Base-by-base conservation (phyloP, 2,888 invertebrate genomes). In the Euproctis similis region DNA sequence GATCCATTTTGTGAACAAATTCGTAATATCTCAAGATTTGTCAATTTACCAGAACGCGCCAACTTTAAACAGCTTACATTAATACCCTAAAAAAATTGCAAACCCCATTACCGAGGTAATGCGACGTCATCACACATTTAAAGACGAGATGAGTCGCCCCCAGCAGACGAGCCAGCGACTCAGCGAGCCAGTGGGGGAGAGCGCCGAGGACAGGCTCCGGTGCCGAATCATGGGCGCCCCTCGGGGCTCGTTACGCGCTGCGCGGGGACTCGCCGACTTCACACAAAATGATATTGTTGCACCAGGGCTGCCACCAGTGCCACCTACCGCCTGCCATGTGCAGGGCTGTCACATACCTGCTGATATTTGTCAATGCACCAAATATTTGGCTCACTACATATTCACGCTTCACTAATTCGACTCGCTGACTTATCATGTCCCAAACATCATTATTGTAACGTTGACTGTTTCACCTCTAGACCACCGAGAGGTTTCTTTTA, bases 281-380 rank as follows among this genome's bases (percentile, higher is more conserved):
- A 55, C 54, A 53, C 64, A 53, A 58, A 62, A 61, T 52, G 58
- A 61, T 61, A 61, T 63, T 59, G 62, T 61, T 53, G 51, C 8
- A 8, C 21, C n/a, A 11, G 28, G 28, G 13, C 9, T 10, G 21
- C 6, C 4, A 14, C n/a, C n/a, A 8, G 18, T n/a, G 19, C 6
- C 17, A 8, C 17, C 2, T 4, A 8, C 17, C 17, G 6, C 7
- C 17, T 17, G 17, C 17, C n/a, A 17, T 17, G n/a, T 17, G 7
- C 6, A 6, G 17, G 17, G 17, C n/a, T n/a, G n/a, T n/a, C n/a
- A n/a, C n/a, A n/a, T n/a, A n/a, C n/a, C n/a, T n/a, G n/a, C n/a
- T n/a, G n/a, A n/a, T n/a, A n/a, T n/a, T n/a, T n/a, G n/a, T n/a
- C n/a, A n/a, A n/a, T n/a, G n/a, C n/a, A n/a, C n/a, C n/a, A n/a